phyloP scores from a whole-genome alignment of 2,113 vertebrate genomes.

The Salvelinus sp. region DNA sequence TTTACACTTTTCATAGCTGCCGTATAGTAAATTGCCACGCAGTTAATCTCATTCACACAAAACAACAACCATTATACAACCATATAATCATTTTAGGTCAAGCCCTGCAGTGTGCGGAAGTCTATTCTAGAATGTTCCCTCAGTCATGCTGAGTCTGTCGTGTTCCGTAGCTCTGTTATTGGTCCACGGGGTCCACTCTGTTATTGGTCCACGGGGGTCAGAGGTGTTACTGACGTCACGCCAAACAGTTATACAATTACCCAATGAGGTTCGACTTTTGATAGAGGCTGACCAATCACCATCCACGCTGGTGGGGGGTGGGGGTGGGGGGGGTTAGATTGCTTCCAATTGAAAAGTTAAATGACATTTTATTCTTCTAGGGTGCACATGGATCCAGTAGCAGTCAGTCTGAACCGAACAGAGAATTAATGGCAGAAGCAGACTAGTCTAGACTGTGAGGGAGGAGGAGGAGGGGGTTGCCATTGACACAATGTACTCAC shows the following conservation, averaged over 20 bases:
- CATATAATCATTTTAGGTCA: neutral
- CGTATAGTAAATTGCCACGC: too few species aligned
- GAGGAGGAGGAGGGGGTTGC: conserved; percentile 27
- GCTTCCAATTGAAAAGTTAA: conserved; percentile 13
- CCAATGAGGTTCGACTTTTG: neutral
- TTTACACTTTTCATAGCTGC: too few species aligned
- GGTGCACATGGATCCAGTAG: conserved; percentile 22
- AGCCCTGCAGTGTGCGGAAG: neutral
- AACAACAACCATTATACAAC: neutral
- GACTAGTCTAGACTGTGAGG: conserved; percentile 45
- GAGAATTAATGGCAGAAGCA: conserved; percentile 29
- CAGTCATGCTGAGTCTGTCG: neutral
- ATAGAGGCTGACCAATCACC: neutral
- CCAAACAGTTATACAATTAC: conserved; percentile 4
- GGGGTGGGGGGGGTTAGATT: neutral
- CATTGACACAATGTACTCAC: conserved; percentile 74
- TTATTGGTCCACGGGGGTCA: neutral
- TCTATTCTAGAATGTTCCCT: neutral
- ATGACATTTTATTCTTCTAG: conserved; percentile 20
- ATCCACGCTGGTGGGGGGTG: neutral
- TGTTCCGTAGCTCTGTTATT: neutral
- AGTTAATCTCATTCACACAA: neutral
- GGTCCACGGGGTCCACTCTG: neutral
- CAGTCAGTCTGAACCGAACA: conserved; percentile 9
- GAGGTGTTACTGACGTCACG: conserved; percentile 9